phyloP scores from a whole-genome alignment of 2,888 invertebrate genomes.

The Nipponacmea schrenckii region DNA sequence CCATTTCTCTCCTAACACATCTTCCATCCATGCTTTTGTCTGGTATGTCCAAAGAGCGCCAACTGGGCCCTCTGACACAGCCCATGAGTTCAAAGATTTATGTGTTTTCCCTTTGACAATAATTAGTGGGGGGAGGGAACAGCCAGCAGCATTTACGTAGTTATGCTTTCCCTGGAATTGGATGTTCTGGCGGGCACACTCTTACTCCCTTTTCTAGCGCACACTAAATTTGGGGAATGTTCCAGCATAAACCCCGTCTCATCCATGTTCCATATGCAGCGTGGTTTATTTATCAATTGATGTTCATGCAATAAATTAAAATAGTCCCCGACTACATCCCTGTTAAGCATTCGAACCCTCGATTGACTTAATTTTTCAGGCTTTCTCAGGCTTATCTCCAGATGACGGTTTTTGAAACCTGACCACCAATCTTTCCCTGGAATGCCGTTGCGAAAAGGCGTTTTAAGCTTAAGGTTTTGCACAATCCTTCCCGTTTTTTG shows the following conservation, averaged over 20 bases:
- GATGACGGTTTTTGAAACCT: neutral
- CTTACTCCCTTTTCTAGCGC: slow-evolving; percentile 22
- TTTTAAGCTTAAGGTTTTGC: neutral
- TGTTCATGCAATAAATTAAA: neutral
- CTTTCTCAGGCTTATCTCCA: neutral
- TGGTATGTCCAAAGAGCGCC: neutral
- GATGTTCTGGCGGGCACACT: slow-evolving; percentile 22
- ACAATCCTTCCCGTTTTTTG: neutral
- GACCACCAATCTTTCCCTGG: too few relatives aligned
- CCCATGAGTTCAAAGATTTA: slow-evolving; percentile 18
- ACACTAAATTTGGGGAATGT: slow-evolving; percentile 22
- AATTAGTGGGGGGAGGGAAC: slow-evolving; percentile 20
- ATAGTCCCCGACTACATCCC: neutral
- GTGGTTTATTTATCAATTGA: too few relatives aligned
- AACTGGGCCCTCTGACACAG: slow-evolving; percentile 5
- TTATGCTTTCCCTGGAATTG: slow-evolving; percentile 18
- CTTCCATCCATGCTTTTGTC: slow-evolving; percentile 21
- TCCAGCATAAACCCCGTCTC: slow-evolving; percentile 23
- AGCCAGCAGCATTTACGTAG: slow-evolving; percentile 27
- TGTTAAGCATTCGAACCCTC: neutral
- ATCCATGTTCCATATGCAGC: slow-evolving; percentile 37
- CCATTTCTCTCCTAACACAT: slow-evolving; percentile 24
- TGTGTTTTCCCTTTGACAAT: slow-evolving; percentile 28
- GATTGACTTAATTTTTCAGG: neutral
- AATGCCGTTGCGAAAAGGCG: neutral